Evolutionary conservation across 2,113 vertebrate genomes (phyloP).

Genomic region (Pygoscelis adeliae): DNA sequence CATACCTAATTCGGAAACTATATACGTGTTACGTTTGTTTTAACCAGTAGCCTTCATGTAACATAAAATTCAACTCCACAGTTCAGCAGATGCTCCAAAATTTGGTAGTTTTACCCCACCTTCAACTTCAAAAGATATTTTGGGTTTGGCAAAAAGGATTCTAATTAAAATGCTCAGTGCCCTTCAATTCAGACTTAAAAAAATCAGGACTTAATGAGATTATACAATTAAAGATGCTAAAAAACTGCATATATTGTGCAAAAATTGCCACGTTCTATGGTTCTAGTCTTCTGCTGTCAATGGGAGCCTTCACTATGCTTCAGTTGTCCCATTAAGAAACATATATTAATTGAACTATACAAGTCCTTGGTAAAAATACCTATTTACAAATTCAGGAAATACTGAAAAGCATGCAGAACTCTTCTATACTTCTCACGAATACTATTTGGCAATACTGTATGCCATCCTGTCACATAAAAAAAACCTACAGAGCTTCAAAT

Average conservation of each 20-base stretch:
- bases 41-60: not conserved
- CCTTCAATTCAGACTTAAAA: not conserved
- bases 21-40: not conserved
- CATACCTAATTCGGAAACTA: not conserved
- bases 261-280: not conserved
- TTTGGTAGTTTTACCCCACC: not conserved
- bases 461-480: not conserved
- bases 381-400: not conserved
- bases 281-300: not conserved
- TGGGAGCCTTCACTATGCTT: not conserved
- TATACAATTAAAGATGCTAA: not conserved
- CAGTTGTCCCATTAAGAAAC: not conserved
- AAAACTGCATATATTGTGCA: not conserved
- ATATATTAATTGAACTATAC: not conserved
- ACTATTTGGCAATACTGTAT: not conserved
- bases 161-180: not conserved
- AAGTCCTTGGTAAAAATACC: not conserved
- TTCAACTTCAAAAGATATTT: not conserved
- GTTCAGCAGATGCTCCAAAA: not conserved
- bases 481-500: not conserved
- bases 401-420: not conserved
- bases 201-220: constrained; percentile 9
- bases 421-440: not conserved
- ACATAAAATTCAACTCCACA: not conserved
- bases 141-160: not conserved